A percentile compares a stretch with the other conserved stretches of the same genome.
These are phyloP conservation scores for Aphelinus atriplicis DNA, from an alignment of 1,140 invertebrate species.

Conservation along the genomic window DNA sequence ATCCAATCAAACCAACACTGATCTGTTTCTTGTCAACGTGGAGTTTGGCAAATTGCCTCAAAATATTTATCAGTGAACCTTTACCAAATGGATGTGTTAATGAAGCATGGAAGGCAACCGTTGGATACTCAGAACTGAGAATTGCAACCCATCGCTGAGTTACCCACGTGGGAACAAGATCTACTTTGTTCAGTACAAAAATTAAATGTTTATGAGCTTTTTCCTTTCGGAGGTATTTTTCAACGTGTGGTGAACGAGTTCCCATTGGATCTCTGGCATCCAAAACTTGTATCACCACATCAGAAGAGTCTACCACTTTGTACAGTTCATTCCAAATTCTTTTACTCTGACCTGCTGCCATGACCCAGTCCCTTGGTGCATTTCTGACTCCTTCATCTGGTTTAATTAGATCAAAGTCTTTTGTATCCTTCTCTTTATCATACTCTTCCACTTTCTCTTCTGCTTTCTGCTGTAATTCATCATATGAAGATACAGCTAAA, in stretches of 20 bases:
- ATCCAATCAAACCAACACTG: constrained; percentile 98
- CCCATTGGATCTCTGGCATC: constrained; percentile 96
- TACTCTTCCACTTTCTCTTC: constrained; percentile 81
- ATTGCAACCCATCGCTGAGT: constrained; percentile 96
- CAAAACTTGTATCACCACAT: constrained; percentile 93
- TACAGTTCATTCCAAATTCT: constrained; percentile 99
- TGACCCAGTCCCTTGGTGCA: constrained; percentile 83
- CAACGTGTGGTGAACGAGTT: constrained; percentile 92
- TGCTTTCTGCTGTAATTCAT: constrained; percentile 76
- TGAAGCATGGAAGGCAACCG: constrained; percentile 97
- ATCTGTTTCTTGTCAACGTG: constrained; percentile 98
- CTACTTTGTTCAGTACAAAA: constrained; percentile 83
- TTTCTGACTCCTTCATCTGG: constrained; percentile 84
- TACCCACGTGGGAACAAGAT: constrained; percentile 96
- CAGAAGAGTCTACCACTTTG: constrained; percentile 99
- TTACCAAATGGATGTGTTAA: constrained; percentile 99
- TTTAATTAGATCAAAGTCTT: constrained; percentile 84
- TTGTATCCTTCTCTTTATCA: constrained; percentile 73
- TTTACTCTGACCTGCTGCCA: constrained; percentile 93
- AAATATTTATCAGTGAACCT: constrained; percentile 94
- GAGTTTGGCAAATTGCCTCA: constrained; percentile 96
- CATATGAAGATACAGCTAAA: constrained; percentile 77
- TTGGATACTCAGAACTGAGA: constrained; percentile 94
- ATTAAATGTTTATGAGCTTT: constrained; percentile 82
- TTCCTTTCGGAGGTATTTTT: constrained; percentile 81